phyloP scores from a whole-genome alignment of 2,888 invertebrate genomes.

The Drosophila subsilvestris region DNA sequence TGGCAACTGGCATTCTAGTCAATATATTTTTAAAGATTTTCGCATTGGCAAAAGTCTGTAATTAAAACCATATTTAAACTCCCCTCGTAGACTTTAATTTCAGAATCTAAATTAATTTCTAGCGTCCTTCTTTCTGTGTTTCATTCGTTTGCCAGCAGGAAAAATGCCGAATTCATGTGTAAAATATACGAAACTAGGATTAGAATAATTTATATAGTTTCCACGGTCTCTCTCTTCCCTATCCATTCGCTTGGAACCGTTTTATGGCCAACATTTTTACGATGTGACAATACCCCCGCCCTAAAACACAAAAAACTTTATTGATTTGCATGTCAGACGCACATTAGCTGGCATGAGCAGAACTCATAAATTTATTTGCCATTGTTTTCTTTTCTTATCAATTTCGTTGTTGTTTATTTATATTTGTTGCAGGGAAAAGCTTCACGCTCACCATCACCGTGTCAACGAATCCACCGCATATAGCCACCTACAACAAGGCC shows the following conservation, averaged over 20 bases:
- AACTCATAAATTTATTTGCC: constrained; percentile 53
- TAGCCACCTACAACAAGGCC: constrained; percentile 97
- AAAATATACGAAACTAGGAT: not conserved
- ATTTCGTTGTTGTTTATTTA: constrained; percentile 14
- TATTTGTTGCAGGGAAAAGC: constrained; percentile 93
- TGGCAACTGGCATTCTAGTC: too few species aligned
- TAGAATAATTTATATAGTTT: not conserved
- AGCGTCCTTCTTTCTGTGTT: not conserved
- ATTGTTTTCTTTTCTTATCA: constrained; percentile 30
- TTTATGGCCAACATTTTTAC: constrained; percentile 62
- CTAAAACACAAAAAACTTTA: constrained; percentile 11
- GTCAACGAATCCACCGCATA: constrained; percentile 97
- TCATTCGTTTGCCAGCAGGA: too few species aligned
- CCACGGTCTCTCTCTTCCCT: not conserved
- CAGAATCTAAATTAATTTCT: too few species aligned
- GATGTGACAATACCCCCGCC: constrained; percentile 62
- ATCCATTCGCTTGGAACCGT: not conserved
- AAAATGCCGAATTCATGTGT: too few species aligned
- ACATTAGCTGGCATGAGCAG: constrained; percentile 24
- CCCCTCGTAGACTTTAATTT: too few species aligned
- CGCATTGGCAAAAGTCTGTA: too few species aligned
- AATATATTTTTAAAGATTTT: too few species aligned
- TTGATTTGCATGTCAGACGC: constrained; percentile 52
- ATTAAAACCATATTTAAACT: too few species aligned
- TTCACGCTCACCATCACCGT: constrained; percentile 98